These are phyloP conservation scores for Brachymystax lenok DNA, from an alignment of 2,797 vertebrate genomes.

Conservation along the genomic window DNA sequence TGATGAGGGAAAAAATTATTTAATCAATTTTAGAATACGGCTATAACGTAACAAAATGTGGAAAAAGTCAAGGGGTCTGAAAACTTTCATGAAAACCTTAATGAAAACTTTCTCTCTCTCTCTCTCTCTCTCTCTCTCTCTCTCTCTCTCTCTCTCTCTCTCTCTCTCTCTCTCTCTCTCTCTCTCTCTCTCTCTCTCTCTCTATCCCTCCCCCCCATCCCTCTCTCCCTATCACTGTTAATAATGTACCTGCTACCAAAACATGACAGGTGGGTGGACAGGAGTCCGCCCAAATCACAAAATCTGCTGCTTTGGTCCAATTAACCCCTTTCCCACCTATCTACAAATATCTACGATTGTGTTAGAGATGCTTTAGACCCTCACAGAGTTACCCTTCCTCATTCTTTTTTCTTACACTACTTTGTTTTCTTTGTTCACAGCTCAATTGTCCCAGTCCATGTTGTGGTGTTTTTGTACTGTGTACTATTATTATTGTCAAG, in stretches of 20 bases:
- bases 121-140: not conserved
- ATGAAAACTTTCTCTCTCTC: too few species aligned
- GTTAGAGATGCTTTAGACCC: not conserved
- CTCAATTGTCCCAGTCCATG: conserved; percentile 68
- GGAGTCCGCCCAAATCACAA: conserved; percentile 55
- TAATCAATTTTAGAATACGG: too few species aligned
- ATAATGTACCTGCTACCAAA: conserved; percentile 32
- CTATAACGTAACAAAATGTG: too few species aligned
- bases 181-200: not conserved
- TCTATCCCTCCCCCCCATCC: not conserved
- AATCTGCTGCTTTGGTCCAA: not conserved
- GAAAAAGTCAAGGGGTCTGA: not conserved
- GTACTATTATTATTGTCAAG: conserved; percentile 67
- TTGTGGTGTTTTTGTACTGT: conserved; percentile 46
- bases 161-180: not conserved
- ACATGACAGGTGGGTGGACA: conserved; percentile 41
- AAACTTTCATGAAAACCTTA: too few species aligned
- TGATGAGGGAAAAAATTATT: too few species aligned
- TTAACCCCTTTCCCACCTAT: not conserved
- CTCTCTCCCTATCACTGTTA: conserved; percentile 19
- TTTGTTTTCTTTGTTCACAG: conserved; percentile 68
- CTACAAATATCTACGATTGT: not conserved
- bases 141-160: not conserved
- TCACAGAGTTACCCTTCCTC: not conserved
- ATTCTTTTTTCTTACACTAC: conserved; percentile 34